Evolutionary conservation across 2,888 invertebrate species (phyloP).

Genomic region (Limnephilus marmoratus): DNA sequence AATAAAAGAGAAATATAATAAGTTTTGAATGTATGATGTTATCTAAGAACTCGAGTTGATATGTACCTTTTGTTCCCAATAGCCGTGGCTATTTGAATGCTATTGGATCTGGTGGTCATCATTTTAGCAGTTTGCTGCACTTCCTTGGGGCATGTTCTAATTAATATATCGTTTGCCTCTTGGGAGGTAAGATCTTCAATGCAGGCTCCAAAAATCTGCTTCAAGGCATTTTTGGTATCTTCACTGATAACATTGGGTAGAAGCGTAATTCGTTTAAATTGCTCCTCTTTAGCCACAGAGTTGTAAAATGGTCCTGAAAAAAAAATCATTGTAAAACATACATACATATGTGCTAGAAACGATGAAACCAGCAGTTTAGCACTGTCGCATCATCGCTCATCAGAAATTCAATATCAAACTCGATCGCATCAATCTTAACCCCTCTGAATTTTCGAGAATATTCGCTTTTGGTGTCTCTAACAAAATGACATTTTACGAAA

Average conservation of each 20-base stretch:
- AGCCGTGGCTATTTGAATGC: conserved; percentile 49
- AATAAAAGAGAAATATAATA: neutral
- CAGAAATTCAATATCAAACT: too few species aligned
- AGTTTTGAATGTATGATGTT: neutral
- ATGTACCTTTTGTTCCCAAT: conserved; percentile 50
- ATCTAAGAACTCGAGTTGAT: neutral
- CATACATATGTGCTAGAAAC: too few species aligned
- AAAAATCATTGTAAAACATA: neutral
- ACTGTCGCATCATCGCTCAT: too few species aligned
- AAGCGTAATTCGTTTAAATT: conserved; percentile 86
- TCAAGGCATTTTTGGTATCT: conserved; percentile 81
- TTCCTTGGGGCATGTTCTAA: conserved; percentile 84
- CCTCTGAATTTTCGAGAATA: too few species aligned
- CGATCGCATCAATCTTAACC: too few species aligned
- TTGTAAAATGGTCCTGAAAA: conserved; percentile 78
- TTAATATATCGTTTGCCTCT: conserved; percentile 89
- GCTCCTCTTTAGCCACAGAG: conserved; percentile 81
- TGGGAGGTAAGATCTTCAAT: conserved; percentile 84
- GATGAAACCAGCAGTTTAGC: too few species aligned
- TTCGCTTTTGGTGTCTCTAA: too few species aligned
- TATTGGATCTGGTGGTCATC: conserved; percentile 70
- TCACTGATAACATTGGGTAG: conserved; percentile 84
- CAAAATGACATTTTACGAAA: too few species aligned
- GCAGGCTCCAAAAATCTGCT: conserved; percentile 78
- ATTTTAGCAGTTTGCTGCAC: conserved; percentile 73